Evolutionary conservation across 2,113 vertebrate genomes (phyloP), one percentile per base, ranked within the genome.

Genomic region (Sakesphorus luctuosus): DNA sequence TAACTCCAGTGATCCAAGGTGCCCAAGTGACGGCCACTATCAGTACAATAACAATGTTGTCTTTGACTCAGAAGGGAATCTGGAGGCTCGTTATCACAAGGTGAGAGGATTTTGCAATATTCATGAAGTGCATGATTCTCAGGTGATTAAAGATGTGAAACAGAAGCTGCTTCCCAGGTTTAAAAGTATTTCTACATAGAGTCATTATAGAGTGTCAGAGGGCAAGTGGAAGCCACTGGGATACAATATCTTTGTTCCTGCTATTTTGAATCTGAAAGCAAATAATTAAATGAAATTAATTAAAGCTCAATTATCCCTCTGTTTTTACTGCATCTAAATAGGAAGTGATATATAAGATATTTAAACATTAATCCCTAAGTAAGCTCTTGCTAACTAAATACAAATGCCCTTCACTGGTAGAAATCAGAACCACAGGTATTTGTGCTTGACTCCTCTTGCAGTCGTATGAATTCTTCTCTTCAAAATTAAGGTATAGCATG

Each of bases 11-110:
- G 89, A 97, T 33, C 35, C 44, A 6, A 71, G 58, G 20, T 97
- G 97, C 26, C 95, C 95, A 16, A 35, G 29, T 2, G 84, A 96
- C 75, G 90, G 95, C 21, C 73, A 0, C 66, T 98, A 96, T 87
- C 96, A 97, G 18, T 97, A 96, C 72, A 97, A 97, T 53, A 97
- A 89, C 31, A 81, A 95, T 0, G n/a, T 98, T 52, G 92, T 95
- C n/a, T 97, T 98, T 93, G 95, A 96, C 68, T 96, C 87, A 23
- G 61, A 97, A 79, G 96, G 97, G 18, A 97, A 93, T 69, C 35
- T 97, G 49, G 46, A 97, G 69, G 94, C 97, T 52, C 7, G 3
- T 50, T 98, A 97, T 38, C 92, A 97, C 81, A 97, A 97, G 94
- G 92, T 96, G 52, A 94, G 83, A 83, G 43, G 44, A 47, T 76